Conservation (phyloP, 2,797 vertebrate species). For the Karalla daura region DNA sequence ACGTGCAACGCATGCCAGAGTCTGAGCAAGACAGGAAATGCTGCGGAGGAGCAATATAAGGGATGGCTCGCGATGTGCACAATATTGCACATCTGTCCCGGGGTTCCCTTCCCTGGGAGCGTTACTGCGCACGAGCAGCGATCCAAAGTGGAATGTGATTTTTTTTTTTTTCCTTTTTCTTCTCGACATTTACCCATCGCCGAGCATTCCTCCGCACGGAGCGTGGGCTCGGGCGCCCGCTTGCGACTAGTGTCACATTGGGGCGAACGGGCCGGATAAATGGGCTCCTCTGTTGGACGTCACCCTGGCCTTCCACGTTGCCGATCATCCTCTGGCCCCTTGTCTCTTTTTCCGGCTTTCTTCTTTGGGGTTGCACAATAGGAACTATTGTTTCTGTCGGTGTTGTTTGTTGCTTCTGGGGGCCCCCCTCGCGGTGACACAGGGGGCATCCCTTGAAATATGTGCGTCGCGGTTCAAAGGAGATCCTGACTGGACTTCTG, state of each 20-base stretch:
- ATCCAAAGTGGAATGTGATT: conserved; percentile 13
- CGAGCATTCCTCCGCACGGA: background rate
- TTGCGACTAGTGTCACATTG: conserved; percentile 18
- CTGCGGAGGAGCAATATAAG: no score
- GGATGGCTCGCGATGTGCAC: background rate
- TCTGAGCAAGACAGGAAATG: background rate
- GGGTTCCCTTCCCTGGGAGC: background rate
- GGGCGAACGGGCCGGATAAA: conserved; percentile 16
- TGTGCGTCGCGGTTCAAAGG: conserved; percentile 49
- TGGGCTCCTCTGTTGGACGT: conserved; percentile 19
- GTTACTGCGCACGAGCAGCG: background rate
- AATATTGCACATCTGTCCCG: background rate
- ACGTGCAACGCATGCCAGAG: background rate
- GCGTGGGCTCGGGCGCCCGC: no score
- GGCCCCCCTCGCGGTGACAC: conserved; percentile 50
- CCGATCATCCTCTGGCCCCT: background rate
- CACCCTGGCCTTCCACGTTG: conserved; percentile 12
- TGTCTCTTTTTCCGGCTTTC: background rate
- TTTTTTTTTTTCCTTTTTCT: no score
- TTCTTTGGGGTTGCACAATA: conserved; percentile 46
- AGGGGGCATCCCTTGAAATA: conserved; percentile 39
- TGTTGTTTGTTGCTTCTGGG: conserved; percentile 69
- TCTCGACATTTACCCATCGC: background rate
- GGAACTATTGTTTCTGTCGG: conserved; percentile 53
- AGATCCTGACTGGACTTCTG: conserved; percentile 32